A percentile compares a stretch with the other conserved stretches of the same genome.
phyloP scores from a whole-genome alignment of 92 coral and sea anemone species.

The Galaxea fascicularis region DNA sequence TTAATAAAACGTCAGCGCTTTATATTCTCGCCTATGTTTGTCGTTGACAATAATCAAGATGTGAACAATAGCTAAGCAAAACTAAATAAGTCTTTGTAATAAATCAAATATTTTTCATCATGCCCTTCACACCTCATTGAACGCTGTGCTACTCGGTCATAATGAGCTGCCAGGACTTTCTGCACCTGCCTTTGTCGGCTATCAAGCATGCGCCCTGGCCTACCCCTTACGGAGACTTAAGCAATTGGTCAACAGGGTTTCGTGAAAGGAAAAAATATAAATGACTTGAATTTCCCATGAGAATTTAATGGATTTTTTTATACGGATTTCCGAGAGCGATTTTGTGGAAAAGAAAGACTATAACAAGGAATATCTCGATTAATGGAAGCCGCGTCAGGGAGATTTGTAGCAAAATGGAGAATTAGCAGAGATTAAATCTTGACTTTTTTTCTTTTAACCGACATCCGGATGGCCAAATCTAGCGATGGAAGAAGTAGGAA shows the following conservation, averaged over 20 bases:
- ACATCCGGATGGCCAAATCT: conserved; percentile 63
- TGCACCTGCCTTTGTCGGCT: conserved; percentile 79
- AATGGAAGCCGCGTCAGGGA: conserved; percentile 33
- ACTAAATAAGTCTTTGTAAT: conserved; percentile 99
- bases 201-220: conserved; percentile 76
- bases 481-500: conserved; percentile 44
- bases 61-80: conserved; percentile 96
- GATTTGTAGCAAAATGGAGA: conserved; percentile 46
- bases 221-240: conserved; percentile 76
- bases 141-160: conserved; percentile 73
- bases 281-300: conserved; percentile 17
- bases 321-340: background rate
- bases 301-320: conserved; percentile 8
- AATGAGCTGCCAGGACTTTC: conserved; percentile 82
- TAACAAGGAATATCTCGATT: conserved; percentile 19
- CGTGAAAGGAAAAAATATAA: conserved; percentile 9
- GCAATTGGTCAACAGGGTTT: conserved; percentile 56
- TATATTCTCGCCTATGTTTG: conserved; percentile 81
- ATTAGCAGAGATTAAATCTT: conserved; percentile 54
- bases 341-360: conserved; percentile 1
- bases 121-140: conserved; percentile 97
- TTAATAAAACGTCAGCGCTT: conserved; percentile 81
- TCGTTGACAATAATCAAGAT: conserved; percentile 91
- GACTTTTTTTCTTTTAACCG: conserved; percentile 31
- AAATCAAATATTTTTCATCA: conserved; percentile 99